Base-by-base conservation (phyloP, 2,797 vertebrate species). In the Eulemur mongoz region DNA sequence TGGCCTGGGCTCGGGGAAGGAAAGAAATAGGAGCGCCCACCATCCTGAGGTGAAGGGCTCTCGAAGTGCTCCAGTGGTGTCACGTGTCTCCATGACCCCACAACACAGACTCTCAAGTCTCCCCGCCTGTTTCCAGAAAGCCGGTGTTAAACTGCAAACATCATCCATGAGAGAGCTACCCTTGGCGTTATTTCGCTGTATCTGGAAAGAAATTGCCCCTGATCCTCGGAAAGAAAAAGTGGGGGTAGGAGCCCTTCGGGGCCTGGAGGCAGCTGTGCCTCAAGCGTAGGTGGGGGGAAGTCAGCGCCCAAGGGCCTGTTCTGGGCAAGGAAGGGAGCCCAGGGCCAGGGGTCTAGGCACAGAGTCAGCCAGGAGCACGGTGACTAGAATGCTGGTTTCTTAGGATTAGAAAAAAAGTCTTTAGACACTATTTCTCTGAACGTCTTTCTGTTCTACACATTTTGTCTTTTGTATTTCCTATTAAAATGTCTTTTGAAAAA, bases 401-500 rank as follows among this genome's bases (percentile, higher is more conserved):
- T 70, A 50, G 18, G 25, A 45, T 38, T 48, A 5, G 38, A 32
- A 52, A n/a, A 72, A 15, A 69, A 14, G 9, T 30, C 11, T 85
- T 63, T 43, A 43, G 20, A 35, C 1, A 54, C 43, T 32, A 57
- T 57, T 57, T 92, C 48, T 20, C 61, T 67, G 57, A n/a, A 43
- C n/a, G 10, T 93, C n/a, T 83, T 59, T 73, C 61, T 78, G 10
- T 17, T 79, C 50, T 35, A 80, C 1, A 13, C 38, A n/a, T 48
- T 93, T 85, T 48, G 22, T 50, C 75, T 67, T 17, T 17, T 85
- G 69, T 38, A 52, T 67, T 79, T 61, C 61, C 40, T 84, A 43
- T 54, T 61, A 88, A 91, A 79, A 78, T 88, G 22, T 90, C 9
- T 38, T 38, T 73, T 65, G 17, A 17, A 57, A 81, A 89, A 79